phyloP scores from a whole-genome alignment of 2,113 vertebrate genomes.

The Myocastor coypus region DNA sequence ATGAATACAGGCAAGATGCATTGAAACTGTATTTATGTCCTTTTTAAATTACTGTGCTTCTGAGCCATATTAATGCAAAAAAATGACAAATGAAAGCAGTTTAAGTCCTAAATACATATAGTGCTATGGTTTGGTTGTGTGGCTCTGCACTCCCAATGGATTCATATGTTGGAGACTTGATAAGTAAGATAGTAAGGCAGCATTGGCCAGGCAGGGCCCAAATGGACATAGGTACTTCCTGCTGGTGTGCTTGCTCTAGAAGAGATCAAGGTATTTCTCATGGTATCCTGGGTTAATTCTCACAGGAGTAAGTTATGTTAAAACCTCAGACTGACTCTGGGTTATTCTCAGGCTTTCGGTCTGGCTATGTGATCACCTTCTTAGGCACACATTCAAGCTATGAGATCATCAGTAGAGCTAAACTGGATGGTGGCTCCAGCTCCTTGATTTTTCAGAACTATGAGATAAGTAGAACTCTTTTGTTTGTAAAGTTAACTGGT shows the following conservation, averaged over 20 bases:
- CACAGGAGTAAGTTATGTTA: not conserved
- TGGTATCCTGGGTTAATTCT: not conserved
- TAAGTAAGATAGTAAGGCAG: not conserved
- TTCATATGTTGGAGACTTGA: not conserved
- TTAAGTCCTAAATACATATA: not conserved
- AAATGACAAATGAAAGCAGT: not conserved
- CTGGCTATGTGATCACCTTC: not conserved
- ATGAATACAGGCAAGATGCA: not conserved
- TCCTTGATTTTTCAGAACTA: not conserved
- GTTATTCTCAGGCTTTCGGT: not conserved
- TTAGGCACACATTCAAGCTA: not conserved
- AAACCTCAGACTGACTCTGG: not conserved
- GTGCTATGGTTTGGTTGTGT: not conserved
- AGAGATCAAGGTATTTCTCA: not conserved
- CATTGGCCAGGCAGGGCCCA: too few species aligned
- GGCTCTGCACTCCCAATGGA: fast-evolving
- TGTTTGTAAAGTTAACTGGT: not conserved
- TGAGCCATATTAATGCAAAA: not conserved
- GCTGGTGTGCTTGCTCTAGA: not conserved
- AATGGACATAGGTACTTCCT: not conserved
- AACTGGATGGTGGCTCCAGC: not conserved
- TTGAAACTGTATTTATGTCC: not conserved
- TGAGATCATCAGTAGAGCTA: not conserved
- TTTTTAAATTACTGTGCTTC: not conserved
- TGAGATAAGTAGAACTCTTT: not conserved